phyloP scores from a whole-genome alignment of 2,797 vertebrate genomes.

The Lophotriccus pileatus region DNA sequence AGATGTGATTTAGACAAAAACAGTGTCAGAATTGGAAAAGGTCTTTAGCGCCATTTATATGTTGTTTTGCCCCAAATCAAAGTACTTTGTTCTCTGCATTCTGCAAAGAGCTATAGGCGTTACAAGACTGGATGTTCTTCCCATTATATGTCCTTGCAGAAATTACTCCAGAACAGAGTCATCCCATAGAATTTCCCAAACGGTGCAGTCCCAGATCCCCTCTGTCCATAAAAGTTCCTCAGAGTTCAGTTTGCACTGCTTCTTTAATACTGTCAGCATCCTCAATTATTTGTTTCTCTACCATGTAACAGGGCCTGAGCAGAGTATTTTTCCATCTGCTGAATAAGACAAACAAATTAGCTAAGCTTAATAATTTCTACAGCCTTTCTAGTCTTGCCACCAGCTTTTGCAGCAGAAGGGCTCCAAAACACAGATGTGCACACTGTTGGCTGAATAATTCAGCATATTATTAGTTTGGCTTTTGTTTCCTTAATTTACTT shows the following conservation, averaged over 20 bases:
- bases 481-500: conserved; percentile 2
- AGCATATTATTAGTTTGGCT: background rate
- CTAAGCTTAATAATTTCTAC: background rate
- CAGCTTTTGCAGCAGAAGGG: background rate
- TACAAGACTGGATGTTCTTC: background rate
- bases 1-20: background rate
- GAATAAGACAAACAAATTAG: background rate
- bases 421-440: background rate
- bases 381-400: background rate
- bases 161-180: background rate
- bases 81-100: background rate
- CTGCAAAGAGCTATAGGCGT: background rate
- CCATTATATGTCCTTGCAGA: background rate
- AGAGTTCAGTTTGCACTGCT: background rate
- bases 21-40: background rate
- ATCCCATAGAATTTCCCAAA: background rate
- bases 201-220: background rate
- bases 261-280: background rate
- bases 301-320: background rate
- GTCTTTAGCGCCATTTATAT: background rate
- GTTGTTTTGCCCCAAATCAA: background rate
- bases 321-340: background rate
- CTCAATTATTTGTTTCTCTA: background rate
- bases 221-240: background rate
- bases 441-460: background rate